Percentiles rank a stretch among this genome's conserved stretches.
Evolutionary conservation across 2,113 vertebrate genomes (phyloP).

Genomic region (Oryzias celebensis): DNA sequence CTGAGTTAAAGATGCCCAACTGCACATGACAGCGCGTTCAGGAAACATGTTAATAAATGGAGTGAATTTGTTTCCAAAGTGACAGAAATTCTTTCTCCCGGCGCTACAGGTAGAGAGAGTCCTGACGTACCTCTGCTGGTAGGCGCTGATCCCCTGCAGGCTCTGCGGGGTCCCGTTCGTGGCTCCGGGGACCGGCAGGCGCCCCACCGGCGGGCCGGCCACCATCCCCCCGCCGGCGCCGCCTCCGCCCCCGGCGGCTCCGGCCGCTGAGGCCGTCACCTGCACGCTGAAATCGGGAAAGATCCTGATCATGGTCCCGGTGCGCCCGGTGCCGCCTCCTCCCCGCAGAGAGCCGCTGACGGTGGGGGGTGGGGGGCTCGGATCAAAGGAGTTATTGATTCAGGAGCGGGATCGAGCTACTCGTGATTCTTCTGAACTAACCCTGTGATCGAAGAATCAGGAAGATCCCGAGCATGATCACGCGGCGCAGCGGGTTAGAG

Average conservation of each 20-base stretch:
- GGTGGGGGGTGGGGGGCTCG: constrained; percentile 66
- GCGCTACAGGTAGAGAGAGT: constrained; percentile 33
- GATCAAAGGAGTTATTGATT: constrained; percentile 63
- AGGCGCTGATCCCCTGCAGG: constrained; percentile 91
- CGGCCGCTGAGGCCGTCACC: constrained; percentile 91
- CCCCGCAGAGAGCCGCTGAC: constrained; percentile 29
- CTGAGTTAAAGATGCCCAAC: constrained; percentile 50
- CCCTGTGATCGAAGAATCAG: constrained; percentile 57
- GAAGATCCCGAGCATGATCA: constrained; percentile 87
- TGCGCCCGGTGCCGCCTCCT: constrained; percentile 29
- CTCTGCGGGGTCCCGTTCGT: constrained; percentile 92
- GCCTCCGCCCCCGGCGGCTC: constrained; percentile 83
- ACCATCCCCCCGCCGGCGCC: constrained; percentile 81
- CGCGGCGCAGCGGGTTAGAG: constrained; percentile 32
- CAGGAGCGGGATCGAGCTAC: not conserved
- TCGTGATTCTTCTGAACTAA: constrained; percentile 12
- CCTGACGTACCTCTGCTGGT: constrained; percentile 92
- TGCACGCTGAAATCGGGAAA: constrained; percentile 99
- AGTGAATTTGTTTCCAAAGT: too few relatives aligned
- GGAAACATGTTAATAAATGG: not conserved
- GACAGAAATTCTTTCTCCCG: too few relatives aligned
- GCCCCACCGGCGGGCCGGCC: constrained; percentile 85
- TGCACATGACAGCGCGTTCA: not conserved
- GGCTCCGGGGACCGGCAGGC: constrained; percentile 79
- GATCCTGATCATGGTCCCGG: constrained; percentile 91